These are phyloP conservation scores for Pseudotriccus pelzelni DNA, from an alignment of 2,797 vertebrate species.

Conservation along the genomic window DNA sequence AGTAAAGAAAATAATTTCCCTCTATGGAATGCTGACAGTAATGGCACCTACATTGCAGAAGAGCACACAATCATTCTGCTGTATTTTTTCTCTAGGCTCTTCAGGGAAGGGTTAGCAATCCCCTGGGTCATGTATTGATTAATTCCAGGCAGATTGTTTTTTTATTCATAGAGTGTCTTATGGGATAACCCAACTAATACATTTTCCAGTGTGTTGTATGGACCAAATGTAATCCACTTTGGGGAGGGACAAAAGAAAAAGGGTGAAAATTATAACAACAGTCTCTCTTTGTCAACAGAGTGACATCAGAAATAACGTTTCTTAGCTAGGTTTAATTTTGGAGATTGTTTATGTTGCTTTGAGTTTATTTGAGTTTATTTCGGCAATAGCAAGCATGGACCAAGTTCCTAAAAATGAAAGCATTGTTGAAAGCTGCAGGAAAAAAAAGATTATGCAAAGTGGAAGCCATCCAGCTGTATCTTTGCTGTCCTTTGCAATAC, in stretches of 20 bases:
- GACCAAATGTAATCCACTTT: neutral
- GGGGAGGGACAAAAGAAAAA: neutral
- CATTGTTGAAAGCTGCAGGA: neutral
- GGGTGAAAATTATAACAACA: neutral
- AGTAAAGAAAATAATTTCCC: neutral
- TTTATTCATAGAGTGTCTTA: neutral
- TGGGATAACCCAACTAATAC: neutral
- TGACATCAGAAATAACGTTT: conserved; percentile 3
- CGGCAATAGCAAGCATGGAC: conserved; percentile 14
- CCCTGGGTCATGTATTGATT: neutral
- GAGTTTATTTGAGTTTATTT: conserved; percentile 54
- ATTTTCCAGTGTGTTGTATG: neutral
- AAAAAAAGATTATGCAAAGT: neutral
- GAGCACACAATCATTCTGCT: neutral
- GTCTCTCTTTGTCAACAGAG: neutral
- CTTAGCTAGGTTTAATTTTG: conserved; percentile 42
- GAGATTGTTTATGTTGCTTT: conserved; percentile 32
- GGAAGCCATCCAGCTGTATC: conserved; percentile 23
- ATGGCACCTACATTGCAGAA: neutral
- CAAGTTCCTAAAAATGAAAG: conserved; percentile 53
- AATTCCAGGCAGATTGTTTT: neutral
- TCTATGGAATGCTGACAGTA: neutral
- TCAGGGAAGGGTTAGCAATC: neutral
- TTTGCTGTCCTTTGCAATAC: conserved; percentile 10
- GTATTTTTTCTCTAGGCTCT: neutral